Base-by-base conservation (phyloP, 2,113 vertebrate species). In the Epinephelus cyanopodus region DNA sequence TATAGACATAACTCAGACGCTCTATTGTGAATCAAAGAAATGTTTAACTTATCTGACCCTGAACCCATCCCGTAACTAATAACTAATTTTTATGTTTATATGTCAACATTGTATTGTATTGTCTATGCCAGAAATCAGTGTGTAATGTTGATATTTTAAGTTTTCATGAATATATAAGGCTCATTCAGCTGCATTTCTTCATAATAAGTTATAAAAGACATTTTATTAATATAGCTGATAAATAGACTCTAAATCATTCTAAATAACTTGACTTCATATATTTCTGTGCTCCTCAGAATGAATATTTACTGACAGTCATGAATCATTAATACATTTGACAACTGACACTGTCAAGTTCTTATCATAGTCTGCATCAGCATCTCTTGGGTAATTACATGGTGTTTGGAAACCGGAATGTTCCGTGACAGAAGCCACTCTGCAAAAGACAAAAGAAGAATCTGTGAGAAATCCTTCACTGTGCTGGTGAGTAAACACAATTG, bases 401-500 rank as follows among this genome's bases (percentile, higher is more conserved):
- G 33, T 69, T 69, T 54, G 11, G 2, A 42, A 47, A 39, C 65
- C 54, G 85, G 69, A 90, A 90, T 75, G 68, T 87, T 27, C 10
- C n/a, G 21, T 85, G 84, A 90, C 79, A 70, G 54, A 82, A 77
- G 54, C 47, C 29, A 58, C 39, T 81, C 54, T 52, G 27, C 19
- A 18, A 27, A 25, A n/a, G 6, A 79, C 23, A 54, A 48, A 73
- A 63, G 48, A 66, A 60, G n/a, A 58, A 58, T 52, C 9, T n/a
- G 42, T 45, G 54, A 33, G 48, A 72, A 13, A 10, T 4, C 52
- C 14, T 63, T 42, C 2, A 8, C n/a, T 65, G 21, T 27, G 29
- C n/a, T 23, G 47, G 1, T 7, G 61, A 53, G 66, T 64, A 3
- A 29, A 81, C 60, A 47, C n/a, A 8, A 39, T 15, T 25, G 18